Conservation (phyloP, 1,140 invertebrate genomes). For the Hylaeus anthracinus region DNA sequence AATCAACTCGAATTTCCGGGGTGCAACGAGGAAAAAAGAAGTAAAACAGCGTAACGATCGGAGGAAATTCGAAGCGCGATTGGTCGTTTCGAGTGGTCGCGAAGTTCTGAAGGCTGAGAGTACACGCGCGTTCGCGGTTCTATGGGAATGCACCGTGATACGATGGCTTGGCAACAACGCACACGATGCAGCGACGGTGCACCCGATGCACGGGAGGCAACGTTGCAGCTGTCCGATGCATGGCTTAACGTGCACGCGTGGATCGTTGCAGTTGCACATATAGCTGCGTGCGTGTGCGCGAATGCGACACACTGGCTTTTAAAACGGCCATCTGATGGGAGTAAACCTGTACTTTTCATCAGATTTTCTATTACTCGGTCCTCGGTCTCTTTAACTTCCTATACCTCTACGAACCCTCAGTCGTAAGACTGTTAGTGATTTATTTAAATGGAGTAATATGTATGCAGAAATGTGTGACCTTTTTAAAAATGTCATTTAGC, state of each 20-base stretch:
- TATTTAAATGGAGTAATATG: too few species aligned
- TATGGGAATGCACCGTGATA: slow-evolving; percentile 45
- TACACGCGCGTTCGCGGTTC: slow-evolving; percentile 16
- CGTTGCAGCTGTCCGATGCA: slow-evolving; percentile 47
- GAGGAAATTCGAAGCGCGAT: not conserved
- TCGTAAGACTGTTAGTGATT: too few species aligned
- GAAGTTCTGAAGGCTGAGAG: slow-evolving; percentile 32
- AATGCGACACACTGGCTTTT: not conserved
- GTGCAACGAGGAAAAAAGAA: not conserved
- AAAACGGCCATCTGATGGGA: too few species aligned
- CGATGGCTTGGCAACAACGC: slow-evolving; percentile 54
- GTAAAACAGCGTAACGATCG: not conserved
- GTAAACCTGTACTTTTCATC: too few species aligned
- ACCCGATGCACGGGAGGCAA: slow-evolving; percentile 37
- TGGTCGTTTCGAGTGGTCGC: not conserved
- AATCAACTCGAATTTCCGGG: not conserved
- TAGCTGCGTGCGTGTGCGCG: slow-evolving; percentile 5
- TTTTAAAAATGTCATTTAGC: too few species aligned
- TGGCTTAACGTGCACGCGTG: slow-evolving; percentile 43
- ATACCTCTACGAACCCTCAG: too few species aligned
- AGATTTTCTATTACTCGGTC: too few species aligned
- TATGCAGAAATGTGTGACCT: too few species aligned
- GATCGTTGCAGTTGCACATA: slow-evolving; percentile 24
- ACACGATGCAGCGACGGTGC: slow-evolving; percentile 12
- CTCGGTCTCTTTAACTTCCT: too few species aligned